Percentiles rank a stretch among this genome's conserved stretches.
Conservation (phyloP, 2,888 invertebrate species). For the Pheosia tremula region DNA sequence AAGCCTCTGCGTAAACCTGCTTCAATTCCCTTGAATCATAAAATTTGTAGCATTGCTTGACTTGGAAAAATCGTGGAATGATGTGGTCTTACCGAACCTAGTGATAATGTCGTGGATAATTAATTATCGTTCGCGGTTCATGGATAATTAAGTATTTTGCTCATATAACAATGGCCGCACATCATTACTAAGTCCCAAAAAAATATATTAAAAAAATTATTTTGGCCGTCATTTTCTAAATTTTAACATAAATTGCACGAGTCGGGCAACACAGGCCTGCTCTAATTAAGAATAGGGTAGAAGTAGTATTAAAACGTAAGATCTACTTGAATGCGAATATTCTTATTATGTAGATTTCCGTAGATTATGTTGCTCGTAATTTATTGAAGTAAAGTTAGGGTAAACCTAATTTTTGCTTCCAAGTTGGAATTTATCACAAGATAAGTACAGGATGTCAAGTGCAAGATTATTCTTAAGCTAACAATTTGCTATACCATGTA, state of each 20-base stretch:
- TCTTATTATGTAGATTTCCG: slow-evolving; percentile 53
- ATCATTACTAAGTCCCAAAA: too few species aligned
- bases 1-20: slow-evolving; percentile 33
- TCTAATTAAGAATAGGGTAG: slow-evolving; percentile 55
- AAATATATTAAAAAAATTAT: not conserved
- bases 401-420: slow-evolving; percentile 1
- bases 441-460: too few species aligned
- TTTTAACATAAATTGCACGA: slow-evolving; percentile 30
- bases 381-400: slow-evolving; percentile 39
- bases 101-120: too few species aligned
- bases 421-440: slow-evolving; percentile 7
- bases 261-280: slow-evolving; percentile 21
- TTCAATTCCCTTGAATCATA: not conserved
- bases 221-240: slow-evolving; percentile 14
- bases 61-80: not conserved
- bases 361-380: slow-evolving; percentile 47
- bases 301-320: slow-evolving; percentile 35
- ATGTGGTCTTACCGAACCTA: too few species aligned
- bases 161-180: too few species aligned
- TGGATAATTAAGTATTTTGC: too few species aligned
- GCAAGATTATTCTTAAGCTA: too few species aligned
- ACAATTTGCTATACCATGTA: too few species aligned
- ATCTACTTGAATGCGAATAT: slow-evolving; percentile 47
- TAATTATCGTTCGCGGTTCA: too few species aligned
- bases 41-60: not conserved